Conservation (phyloP, 2,797 vertebrate species). For the Paguma larvata region DNA sequence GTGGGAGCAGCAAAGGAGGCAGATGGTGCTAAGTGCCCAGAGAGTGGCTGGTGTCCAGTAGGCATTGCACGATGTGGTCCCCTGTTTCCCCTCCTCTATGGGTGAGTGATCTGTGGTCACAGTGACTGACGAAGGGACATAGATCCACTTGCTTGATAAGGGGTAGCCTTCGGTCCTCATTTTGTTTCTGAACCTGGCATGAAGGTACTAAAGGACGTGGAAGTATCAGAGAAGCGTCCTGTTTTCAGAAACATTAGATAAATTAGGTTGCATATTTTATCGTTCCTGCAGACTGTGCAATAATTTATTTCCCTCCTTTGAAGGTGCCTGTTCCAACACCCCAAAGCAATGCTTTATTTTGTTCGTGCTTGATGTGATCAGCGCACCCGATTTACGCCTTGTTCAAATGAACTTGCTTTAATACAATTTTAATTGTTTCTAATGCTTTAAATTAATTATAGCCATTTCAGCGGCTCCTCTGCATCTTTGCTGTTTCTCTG, state of each 20-base stretch:
- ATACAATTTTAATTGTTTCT: slow-evolving; percentile 85
- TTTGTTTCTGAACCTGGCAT: slow-evolving; percentile 45
- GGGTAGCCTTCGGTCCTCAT: not conserved
- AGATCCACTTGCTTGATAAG: not conserved
- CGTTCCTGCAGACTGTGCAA: slow-evolving; percentile 54
- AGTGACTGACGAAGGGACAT: not conserved
- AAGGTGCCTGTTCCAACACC: slow-evolving; percentile 56
- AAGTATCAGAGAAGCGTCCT: slow-evolving; percentile 65
- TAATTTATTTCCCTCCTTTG: slow-evolving; percentile 74
- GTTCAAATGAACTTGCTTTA: slow-evolving; percentile 80
- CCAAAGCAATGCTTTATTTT: slow-evolving; percentile 61
- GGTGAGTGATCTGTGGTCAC: slow-evolving; percentile 16
- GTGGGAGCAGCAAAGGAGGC: not conserved
- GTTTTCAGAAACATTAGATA: slow-evolving; percentile 75
- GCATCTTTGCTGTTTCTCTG: slow-evolving; percentile 54
- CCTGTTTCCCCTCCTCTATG: not conserved
- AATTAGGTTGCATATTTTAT: slow-evolving; percentile 73
- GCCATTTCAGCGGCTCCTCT: slow-evolving; percentile 71
- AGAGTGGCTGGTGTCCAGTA: too few relatives aligned
- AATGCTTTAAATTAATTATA: slow-evolving; percentile 85
- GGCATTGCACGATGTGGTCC: rapidly evolving
- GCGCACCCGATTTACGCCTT: slow-evolving; percentile 68
- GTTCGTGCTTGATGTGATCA: slow-evolving; percentile 68
- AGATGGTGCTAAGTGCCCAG: too few relatives aligned
- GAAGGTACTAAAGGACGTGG: slow-evolving; percentile 33